Conservation (phyloP, 2,113 vertebrate species). For the Setophaga kirtlandii region DNA sequence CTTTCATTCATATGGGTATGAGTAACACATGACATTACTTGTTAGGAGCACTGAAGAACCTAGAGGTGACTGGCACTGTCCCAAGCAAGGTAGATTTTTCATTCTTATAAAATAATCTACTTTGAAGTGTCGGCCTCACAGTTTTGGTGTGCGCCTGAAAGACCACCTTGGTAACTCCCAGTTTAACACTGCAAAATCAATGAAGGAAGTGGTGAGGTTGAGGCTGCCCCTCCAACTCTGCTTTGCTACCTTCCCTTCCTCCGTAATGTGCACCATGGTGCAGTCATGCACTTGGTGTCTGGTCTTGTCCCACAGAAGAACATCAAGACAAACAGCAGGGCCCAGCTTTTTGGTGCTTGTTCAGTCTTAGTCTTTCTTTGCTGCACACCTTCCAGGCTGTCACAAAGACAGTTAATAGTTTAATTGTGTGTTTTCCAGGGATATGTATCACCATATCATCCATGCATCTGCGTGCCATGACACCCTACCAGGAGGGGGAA, state of each 20-base stretch:
- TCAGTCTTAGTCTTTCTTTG: not conserved
- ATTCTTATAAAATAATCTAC: not conserved
- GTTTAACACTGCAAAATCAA: not conserved
- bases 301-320: not conserved
- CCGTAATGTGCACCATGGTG: no score
- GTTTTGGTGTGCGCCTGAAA: not conserved
- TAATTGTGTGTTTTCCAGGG: not conserved
- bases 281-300: not conserved
- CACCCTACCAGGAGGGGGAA: not conserved
- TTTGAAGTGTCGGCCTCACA: not conserved
- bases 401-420: not conserved
- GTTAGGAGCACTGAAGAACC: not conserved
- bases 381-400: not conserved
- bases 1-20: not conserved
- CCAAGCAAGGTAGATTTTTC: not conserved
- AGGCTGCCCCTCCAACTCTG: accelerated
- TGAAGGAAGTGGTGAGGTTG: accelerated
- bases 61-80: not conserved
- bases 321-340: not conserved
- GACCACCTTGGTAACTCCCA: not conserved
- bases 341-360: not conserved
- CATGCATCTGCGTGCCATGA: accelerated
- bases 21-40: not conserved
- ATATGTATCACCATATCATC: not conserved
- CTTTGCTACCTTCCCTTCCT: not conserved